Conservation (phyloP, 2,797 vertebrate genomes). For the Sebastes cheni region DNA sequence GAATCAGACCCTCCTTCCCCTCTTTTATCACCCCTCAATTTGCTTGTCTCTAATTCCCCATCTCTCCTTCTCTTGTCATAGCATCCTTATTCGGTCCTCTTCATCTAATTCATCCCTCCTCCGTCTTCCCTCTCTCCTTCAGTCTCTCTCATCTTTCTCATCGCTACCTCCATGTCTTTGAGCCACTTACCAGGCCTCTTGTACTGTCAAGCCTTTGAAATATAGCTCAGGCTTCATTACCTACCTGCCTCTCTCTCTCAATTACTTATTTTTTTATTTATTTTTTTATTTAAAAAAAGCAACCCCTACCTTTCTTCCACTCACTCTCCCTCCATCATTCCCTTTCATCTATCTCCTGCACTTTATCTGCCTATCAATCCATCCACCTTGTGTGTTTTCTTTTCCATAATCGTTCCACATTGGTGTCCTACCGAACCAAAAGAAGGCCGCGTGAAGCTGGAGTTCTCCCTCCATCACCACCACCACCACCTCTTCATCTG, state of each 20-base stretch:
- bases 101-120: slow-evolving; percentile 18
- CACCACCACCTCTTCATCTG: slow-evolving; percentile 12
- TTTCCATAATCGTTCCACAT: neutral
- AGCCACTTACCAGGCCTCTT: slow-evolving; percentile 56
- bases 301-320: neutral
- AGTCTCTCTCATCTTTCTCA: slow-evolving; percentile 33
- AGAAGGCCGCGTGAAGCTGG: slow-evolving; percentile 7
- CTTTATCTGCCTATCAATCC: slow-evolving; percentile 5
- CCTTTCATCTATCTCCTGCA: slow-evolving; percentile 8
- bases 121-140: neutral
- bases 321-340: neutral
- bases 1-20: neutral
- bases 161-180: slow-evolving; percentile 32
- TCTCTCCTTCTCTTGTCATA: slow-evolving; percentile 17
- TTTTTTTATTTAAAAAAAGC: neutral
- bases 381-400: slow-evolving; percentile 1
- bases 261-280: neutral
- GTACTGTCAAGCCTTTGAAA: slow-evolving; percentile 70
- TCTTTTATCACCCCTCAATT: neutral
- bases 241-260: slow-evolving; percentile 20
- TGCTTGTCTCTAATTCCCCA: slow-evolving; percentile 16
- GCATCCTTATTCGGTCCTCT: neutral
- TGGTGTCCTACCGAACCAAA: slow-evolving; percentile 21
- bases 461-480: neutral
- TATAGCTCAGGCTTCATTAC: slow-evolving; percentile 76